Evolutionary conservation across 2,888 invertebrate genomes (phyloP).

Genomic region (Elysia crispata): DNA sequence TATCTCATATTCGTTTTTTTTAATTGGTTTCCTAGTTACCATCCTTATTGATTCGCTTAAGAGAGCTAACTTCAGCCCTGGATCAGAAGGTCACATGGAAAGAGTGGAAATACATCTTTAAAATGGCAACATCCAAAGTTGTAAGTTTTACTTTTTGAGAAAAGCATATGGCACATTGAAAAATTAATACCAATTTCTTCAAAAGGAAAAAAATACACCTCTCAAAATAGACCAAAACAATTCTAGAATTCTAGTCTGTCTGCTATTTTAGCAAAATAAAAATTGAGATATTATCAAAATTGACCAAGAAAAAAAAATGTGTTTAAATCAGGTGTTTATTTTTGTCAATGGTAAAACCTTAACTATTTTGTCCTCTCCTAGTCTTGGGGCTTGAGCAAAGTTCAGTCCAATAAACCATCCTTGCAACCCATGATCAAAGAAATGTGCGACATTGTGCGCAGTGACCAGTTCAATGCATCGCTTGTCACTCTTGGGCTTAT

Average conservation of each 20-base stretch:
- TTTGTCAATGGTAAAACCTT: too few relatives aligned
- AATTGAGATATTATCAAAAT: too few relatives aligned
- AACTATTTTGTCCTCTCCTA: constrained; percentile 51
- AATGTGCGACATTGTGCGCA: constrained; percentile 82
- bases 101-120: constrained; percentile 78
- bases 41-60: constrained; percentile 81
- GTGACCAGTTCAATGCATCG: constrained; percentile 82
- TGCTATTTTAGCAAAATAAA: too few relatives aligned
- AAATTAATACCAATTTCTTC: not conserved
- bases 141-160: constrained; percentile 79
- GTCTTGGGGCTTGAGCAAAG: constrained; percentile 76
- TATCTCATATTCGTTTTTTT: too few relatives aligned
- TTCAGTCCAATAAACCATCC: constrained; percentile 69
- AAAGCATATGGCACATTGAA: not conserved
- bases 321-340: too few relatives aligned
- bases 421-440: constrained; percentile 76
- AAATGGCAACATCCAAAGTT: constrained; percentile 81
- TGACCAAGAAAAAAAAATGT: too few relatives aligned
- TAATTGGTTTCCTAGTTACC: constrained; percentile 75
- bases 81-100: constrained; percentile 81
- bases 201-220: not conserved
- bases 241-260: too few relatives aligned
- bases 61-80: constrained; percentile 82
- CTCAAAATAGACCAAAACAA: not conserved
- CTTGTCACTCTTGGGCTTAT: constrained; percentile 80